These are phyloP conservation scores for Tricholauxania praeusta DNA, from an alignment of 2,888 invertebrate species.

Conservation along the genomic window DNA sequence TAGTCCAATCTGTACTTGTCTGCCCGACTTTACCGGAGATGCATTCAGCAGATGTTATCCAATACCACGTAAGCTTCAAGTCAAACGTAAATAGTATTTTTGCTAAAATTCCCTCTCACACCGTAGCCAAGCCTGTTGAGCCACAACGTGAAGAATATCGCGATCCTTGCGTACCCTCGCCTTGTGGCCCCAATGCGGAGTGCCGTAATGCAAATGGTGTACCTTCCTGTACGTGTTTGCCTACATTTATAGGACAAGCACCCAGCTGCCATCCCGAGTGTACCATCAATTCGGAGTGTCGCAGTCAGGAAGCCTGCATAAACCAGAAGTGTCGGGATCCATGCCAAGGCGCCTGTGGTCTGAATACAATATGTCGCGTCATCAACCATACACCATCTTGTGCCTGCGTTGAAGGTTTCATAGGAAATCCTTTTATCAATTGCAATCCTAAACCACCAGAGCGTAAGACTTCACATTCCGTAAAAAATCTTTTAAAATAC, in stretches of 20 bases:
- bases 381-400: constrained; percentile 80
- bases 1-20: constrained; percentile 82
- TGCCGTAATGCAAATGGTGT: constrained; percentile 73
- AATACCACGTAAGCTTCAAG: constrained; percentile 65
- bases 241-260: constrained; percentile 76
- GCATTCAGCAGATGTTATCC: constrained; percentile 77
- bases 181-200: constrained; percentile 77
- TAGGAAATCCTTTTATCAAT: constrained; percentile 72
- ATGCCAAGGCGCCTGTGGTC: constrained; percentile 79
- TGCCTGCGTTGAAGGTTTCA: constrained; percentile 72
- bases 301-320: constrained; percentile 79
- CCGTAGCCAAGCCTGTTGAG: constrained; percentile 56
- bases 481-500: neutral
- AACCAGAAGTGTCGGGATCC: constrained; percentile 80
- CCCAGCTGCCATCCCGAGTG: constrained; percentile 82
- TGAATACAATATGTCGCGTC: constrained; percentile 74
- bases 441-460: constrained; percentile 65
- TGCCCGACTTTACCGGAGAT: constrained; percentile 78
- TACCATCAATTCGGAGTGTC: constrained; percentile 79
- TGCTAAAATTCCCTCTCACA: constrained; percentile 3
- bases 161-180: constrained; percentile 78
- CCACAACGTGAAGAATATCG: constrained; percentile 57
- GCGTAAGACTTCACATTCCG: constrained; percentile 53
- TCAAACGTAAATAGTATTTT: neutral
- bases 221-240: constrained; percentile 77